phyloP scores from a whole-genome alignment of 2,797 vertebrate genomes.

The Cheirogaleus major region DNA sequence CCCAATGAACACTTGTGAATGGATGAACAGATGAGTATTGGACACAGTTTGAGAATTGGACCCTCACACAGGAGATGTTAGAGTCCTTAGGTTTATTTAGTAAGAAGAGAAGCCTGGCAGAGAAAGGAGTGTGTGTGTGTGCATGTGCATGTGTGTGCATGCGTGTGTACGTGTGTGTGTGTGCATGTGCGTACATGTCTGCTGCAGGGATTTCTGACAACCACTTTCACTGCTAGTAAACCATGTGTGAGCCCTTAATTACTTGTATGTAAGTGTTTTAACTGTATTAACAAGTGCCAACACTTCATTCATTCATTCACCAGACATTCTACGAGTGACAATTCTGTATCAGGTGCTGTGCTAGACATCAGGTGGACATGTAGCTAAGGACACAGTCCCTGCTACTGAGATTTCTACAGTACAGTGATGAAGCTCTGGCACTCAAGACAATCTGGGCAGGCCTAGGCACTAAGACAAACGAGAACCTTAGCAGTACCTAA shows the following conservation, averaged over 20 bases:
- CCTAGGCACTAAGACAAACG: neutral
- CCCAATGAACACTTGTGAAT: neutral
- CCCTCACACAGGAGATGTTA: neutral
- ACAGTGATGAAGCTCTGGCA: rapidly evolving
- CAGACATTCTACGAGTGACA: neutral
- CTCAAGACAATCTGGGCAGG: neutral
- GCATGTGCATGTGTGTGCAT: neutral
- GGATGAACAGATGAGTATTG: neutral
- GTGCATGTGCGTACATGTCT: neutral
- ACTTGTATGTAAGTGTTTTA: neutral
- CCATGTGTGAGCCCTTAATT: neutral
- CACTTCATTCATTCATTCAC: neutral
- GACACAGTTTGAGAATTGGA: neutral
- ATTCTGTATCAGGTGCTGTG: neutral
- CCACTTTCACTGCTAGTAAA: neutral
- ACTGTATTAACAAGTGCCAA: neutral
- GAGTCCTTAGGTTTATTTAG: neutral
- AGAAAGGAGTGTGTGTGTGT: neutral
- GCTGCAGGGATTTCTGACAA: neutral
- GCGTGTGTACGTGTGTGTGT: neutral
- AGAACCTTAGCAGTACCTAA: neutral
- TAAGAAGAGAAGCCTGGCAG: neutral
- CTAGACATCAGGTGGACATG: neutral
- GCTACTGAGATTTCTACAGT: neutral
- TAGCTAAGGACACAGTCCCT: neutral